Evolutionary conservation across 2,113 vertebrate genomes (phyloP).

Genomic region (Colossoma macropomum): DNA sequence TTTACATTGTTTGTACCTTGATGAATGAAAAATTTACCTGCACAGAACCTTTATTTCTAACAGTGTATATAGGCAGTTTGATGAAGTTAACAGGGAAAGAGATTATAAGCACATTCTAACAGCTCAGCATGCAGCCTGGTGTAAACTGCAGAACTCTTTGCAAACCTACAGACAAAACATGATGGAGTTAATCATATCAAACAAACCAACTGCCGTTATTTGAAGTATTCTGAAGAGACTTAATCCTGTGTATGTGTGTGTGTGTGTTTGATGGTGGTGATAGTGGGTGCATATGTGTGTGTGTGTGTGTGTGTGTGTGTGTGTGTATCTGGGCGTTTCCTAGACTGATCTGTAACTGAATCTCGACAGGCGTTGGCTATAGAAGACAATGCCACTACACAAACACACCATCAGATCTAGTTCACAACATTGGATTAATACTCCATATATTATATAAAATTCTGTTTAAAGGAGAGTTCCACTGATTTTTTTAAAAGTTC

Average conservation of each 20-base stretch:
- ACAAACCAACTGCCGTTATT: background rate
- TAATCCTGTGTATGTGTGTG: background rate
- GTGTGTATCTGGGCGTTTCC: slow-evolving; percentile 29
- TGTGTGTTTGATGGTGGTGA: background rate
- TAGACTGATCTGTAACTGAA: slow-evolving; percentile 38
- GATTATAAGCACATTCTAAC: no score
- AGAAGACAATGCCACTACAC: slow-evolving; percentile 44
- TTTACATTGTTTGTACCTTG: no score
- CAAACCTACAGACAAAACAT: background rate
- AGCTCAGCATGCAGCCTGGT: no score
- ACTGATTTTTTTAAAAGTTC: no score
- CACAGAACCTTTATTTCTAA: no score
- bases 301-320: slow-evolving; percentile 19
- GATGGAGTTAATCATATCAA: no score
- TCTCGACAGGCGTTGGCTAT: slow-evolving; percentile 43
- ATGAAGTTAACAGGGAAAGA: no score
- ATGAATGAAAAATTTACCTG: no score
- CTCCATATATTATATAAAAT: background rate
- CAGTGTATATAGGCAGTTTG: no score
- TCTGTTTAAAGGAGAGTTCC: no score
- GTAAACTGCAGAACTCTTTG: no score
- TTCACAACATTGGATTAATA: background rate
- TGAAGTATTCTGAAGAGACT: slow-evolving; percentile 1
- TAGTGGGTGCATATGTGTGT: slow-evolving; percentile 16
- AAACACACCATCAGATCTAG: slow-evolving; percentile 33